Percentiles rank a stretch among this genome's conserved stretches.
phyloP scores from a whole-genome alignment of 2,888 invertebrate genomes.

The Thelaira solivaga region DNA sequence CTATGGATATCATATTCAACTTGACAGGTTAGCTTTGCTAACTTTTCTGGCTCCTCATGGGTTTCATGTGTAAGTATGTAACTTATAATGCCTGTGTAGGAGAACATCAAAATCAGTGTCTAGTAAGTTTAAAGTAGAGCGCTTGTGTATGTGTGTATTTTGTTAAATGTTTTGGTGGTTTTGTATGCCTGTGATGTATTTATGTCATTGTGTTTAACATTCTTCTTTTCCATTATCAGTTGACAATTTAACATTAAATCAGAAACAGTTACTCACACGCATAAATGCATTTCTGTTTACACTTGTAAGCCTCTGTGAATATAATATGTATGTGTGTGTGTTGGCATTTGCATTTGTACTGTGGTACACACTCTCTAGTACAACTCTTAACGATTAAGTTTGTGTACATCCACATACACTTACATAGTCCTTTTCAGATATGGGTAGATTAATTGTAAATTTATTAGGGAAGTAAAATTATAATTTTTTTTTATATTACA shows the following conservation, averaged over 20 bases:
- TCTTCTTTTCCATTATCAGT: conserved; percentile 53
- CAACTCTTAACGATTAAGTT: background rate
- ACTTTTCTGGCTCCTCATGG: background rate
- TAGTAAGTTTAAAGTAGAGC: background rate
- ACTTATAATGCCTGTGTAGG: background rate
- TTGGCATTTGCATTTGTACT: too few relatives aligned
- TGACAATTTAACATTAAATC: conserved; percentile 52
- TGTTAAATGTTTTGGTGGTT: conserved; percentile 60
- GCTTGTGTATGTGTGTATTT: conserved; percentile 2
- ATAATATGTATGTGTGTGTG: background rate
- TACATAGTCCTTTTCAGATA: background rate
- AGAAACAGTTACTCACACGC: background rate
- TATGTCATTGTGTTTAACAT: conserved; percentile 54
- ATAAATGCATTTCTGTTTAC: background rate
- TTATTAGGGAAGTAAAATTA: background rate
- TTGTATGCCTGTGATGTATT: conserved; percentile 56
- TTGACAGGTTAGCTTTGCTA: conserved; percentile 73
- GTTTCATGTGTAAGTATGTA: background rate
- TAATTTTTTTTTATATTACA: background rate
- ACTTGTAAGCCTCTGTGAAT: background rate
- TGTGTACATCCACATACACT: background rate
- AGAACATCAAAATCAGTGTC: background rate
- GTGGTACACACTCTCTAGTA: background rate
- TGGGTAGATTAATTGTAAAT: background rate
- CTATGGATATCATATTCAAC: conserved; percentile 73